Percentiles rank a stretch among this genome's conserved stretches.
Evolutionary conservation across 1,140 invertebrate genomes (phyloP).

Genomic region (Agraylea sexmaculata): DNA sequence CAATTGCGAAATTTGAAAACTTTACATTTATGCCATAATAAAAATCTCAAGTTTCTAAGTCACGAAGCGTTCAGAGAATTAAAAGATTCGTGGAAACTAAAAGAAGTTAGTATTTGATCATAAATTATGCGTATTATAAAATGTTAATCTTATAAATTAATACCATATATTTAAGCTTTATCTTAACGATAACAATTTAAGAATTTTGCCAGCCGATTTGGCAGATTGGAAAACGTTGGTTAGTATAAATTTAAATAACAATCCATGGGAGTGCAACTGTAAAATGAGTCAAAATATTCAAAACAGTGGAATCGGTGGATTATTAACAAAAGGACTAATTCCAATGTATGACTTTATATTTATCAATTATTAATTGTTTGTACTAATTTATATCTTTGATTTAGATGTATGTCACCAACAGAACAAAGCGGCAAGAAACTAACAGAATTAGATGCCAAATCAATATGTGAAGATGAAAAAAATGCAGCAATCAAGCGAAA

Average conservation of each 20-base stretch:
- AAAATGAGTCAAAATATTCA: constrained; percentile 33
- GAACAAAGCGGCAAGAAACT: constrained; percentile 29
- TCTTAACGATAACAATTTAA: constrained; percentile 40
- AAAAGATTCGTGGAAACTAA: constrained; percentile 36
- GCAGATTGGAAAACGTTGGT: constrained; percentile 35
- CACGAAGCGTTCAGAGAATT: constrained; percentile 39
- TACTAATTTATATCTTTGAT: no score
- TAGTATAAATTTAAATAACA: constrained; percentile 39
- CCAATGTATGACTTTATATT: constrained; percentile 11
- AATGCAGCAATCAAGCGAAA: not conserved
- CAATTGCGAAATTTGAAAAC: constrained; percentile 38
- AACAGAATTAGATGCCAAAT: constrained; percentile 10
- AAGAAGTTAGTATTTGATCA: constrained; percentile 33
- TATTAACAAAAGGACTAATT: constrained; percentile 3
- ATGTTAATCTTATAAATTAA: not conserved
- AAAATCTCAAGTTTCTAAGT: constrained; percentile 36
- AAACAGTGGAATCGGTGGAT: constrained; percentile 22
- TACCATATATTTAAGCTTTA: constrained; percentile 32
- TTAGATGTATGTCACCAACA: constrained; percentile 35
- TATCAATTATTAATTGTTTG: not conserved
- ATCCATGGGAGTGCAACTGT: constrained; percentile 50
- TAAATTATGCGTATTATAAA: not conserved
- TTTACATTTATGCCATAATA: constrained; percentile 40
- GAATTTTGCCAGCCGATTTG: constrained; percentile 33
- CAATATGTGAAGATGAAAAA: constrained; percentile 1